Base-by-base conservation (phyloP, 2,888 invertebrate species). In the Glyphotaelius pellucidus region DNA sequence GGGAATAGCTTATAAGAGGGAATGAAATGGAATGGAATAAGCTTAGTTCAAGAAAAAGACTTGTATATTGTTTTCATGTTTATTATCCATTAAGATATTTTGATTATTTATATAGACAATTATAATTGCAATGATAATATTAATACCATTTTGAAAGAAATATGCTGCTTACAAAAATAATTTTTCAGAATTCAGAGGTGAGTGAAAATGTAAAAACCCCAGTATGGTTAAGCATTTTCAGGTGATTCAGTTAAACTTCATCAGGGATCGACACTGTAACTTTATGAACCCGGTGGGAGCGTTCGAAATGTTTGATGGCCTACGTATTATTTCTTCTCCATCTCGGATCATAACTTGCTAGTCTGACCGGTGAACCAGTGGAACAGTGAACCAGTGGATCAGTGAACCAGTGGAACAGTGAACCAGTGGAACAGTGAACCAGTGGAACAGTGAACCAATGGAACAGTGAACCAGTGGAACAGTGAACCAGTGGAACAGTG, bases 1-100 rank as follows among this genome's bases (percentile, higher is more conserved):
- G n/a, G n/a, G n/a, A 38, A 32, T 32, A 32, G 32, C 32, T 38
- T 38, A 38, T 9, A 38, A 38, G n/a, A n/a, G 38, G 38, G 38
- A 35, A 9, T 38, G n/a, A n/a, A n/a, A n/a, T n/a, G 19, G 3
- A 14, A n/a, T 67, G 67, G 67, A 9, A 67, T n/a, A n/a, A 25
- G 67, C 7, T 25, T 7, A 2, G 25, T 67, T 67, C 1, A 67
- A 25, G 3, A 47, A 67, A 42, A 91, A 81, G 31, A 86, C 0
- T 15, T 11, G 5, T 88, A 67, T 91, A n/a, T 88, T 92, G 52
- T 25, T 86, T 42, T 19, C 42, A 90, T 80, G 91, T 91, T 90
- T 91, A 92, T 91, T 91, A 90, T 92, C 91, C 90, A 92, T 92
- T 91, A 35, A 92, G 92, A 91, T 90, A 91, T 89, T 92, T 92